Conservation (phyloP, 37 sponge, comb jelly and placozoan species). For the Axinella damicornis region DNA sequence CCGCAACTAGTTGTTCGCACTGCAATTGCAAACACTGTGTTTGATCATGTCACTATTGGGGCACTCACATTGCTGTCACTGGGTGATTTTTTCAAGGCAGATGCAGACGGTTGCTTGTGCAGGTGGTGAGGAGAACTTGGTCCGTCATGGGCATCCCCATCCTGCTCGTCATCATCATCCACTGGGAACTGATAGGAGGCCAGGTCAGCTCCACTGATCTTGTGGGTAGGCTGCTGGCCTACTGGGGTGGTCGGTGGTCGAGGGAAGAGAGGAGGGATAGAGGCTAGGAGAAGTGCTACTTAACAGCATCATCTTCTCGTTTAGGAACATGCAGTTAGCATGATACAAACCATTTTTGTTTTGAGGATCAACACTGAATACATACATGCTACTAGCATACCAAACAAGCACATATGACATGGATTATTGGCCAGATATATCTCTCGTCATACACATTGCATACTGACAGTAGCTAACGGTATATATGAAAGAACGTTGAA, state of each 20-base stretch:
- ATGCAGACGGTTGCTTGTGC: slow-evolving; percentile 20
- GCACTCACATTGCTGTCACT: not conserved
- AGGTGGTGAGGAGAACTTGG: not conserved
- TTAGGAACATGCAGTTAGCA: no score
- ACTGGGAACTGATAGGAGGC: slow-evolving; percentile 61
- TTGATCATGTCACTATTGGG: not conserved
- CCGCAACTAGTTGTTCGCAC: no score
- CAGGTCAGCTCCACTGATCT: slow-evolving; percentile 20
- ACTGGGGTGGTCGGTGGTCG: not conserved
- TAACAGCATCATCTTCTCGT: no score
- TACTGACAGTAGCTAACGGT: no score
- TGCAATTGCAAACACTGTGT: no score
- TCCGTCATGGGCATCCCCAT: not conserved
- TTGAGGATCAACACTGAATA: no score
- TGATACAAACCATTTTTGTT: no score
- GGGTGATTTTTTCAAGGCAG: slow-evolving; percentile 55
- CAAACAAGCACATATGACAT: no score
- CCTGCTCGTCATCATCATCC: slow-evolving; percentile 45
- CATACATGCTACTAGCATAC: no score
- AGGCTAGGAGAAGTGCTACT: not conserved
- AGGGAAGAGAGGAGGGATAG: not conserved
- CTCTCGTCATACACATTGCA: no score
- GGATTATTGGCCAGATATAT: no score
- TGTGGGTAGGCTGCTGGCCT: not conserved
- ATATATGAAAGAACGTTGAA: no score